Evolutionary conservation across 1,140 invertebrate genomes (phyloP).

Genomic region (Drosophila insularis): DNA sequence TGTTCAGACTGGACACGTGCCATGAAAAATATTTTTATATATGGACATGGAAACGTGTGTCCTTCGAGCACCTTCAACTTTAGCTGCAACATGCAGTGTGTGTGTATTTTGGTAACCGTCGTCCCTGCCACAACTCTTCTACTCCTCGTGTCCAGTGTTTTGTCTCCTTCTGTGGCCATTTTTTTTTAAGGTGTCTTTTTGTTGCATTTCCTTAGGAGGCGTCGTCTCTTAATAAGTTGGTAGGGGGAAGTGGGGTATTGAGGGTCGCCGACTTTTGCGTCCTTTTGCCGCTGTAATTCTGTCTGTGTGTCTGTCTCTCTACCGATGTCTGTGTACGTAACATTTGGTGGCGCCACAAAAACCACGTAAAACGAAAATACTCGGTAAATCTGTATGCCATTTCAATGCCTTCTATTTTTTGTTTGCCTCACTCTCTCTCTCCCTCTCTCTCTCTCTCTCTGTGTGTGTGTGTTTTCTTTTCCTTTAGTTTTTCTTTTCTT

Average conservation of each 20-base stretch:
- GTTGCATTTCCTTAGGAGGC: constrained; percentile 29
- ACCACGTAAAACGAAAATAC: constrained; percentile 73
- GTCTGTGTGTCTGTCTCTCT: no score
- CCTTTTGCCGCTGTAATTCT: constrained; percentile 18
- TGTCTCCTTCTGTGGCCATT: no score
- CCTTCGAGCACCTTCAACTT: constrained; percentile 2
- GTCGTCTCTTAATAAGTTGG: constrained; percentile 46
- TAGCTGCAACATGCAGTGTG: constrained; percentile 7
- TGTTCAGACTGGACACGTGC: constrained; percentile 2
- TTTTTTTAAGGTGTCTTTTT: neutral
- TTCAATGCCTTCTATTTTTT: constrained; percentile 33
- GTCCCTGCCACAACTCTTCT: no score
- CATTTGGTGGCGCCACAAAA: constrained; percentile 74
- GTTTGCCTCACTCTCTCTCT: neutral
- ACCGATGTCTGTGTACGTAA: constrained; percentile 67
- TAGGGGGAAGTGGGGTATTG: neutral
- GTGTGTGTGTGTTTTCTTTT: constrained; percentile 10
- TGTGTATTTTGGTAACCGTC: neutral
- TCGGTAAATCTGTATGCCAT: constrained; percentile 71
- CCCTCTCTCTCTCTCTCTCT: neutral
- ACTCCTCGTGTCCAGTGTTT: no score
- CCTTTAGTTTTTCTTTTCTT: constrained; percentile 17
- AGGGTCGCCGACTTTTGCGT: constrained; percentile 7
- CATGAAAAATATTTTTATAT: constrained; percentile 9
- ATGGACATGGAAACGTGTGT: constrained; percentile 3